A percentile compares a stretch with the other conserved stretches of the same genome.
Conservation (phyloP, 35 echinoderm and acorn worm genomes). For the Anneissia japonica region DNA sequence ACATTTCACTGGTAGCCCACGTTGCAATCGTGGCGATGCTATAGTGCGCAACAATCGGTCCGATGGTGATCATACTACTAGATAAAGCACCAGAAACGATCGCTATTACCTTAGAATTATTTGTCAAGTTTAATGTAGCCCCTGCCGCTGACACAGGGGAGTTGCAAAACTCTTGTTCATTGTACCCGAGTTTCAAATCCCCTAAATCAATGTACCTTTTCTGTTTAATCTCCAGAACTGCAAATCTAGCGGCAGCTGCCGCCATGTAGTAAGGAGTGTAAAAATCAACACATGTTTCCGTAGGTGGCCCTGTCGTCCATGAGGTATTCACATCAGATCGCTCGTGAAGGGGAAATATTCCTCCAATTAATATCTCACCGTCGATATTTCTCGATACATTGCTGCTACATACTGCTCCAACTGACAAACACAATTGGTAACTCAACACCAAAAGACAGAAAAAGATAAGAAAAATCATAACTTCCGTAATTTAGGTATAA, state of each 20-base stretch:
- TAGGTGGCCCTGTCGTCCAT: not conserved
- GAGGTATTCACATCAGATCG: not conserved
- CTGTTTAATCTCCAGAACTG: not conserved
- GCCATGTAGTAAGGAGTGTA: not conserved
- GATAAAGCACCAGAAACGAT: not conserved
- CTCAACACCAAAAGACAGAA: no score
- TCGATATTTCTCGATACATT: not conserved
- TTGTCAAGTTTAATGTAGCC: not conserved
- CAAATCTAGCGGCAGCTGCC: not conserved
- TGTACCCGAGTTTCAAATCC: not conserved
- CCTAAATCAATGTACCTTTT: not conserved
- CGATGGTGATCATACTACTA: not conserved
- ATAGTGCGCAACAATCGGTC: not conserved
- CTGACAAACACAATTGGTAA: no score
- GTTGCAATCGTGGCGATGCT: not conserved
- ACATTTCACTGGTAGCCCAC: constrained; percentile 42
- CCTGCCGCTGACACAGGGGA: not conserved
- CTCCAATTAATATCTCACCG: not conserved
- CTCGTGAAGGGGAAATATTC: not conserved
- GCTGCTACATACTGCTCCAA: not conserved
- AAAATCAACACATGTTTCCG: not conserved
- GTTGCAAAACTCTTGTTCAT: not conserved
- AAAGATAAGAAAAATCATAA: no score
- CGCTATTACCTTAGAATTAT: not conserved
- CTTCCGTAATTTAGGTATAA: no score